Base-by-base conservation (phyloP, 2,113 vertebrate genomes). In the Centropristis striata region DNA sequence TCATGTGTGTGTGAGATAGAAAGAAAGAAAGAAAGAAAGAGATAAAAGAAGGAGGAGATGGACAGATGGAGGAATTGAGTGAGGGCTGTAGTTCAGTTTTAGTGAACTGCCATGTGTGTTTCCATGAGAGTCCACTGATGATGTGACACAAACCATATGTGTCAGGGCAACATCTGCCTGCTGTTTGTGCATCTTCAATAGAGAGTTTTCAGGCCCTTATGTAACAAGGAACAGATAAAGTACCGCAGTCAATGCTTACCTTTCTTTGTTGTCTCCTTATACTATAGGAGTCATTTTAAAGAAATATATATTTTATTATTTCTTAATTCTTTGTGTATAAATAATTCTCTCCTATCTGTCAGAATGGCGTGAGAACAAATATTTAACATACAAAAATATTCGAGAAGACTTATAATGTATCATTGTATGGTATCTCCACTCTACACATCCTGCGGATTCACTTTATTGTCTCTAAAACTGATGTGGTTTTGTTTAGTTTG, bases 81-180 rank as follows among this genome's bases (percentile, higher is more conserved):
- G 85, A 89, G 78, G 79, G 71, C 73, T 86, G 78, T 32, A 84
- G 84, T 88, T 89, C 66, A 65, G 55, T 66, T 86, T 84, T 71
- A 79, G 79, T 78, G 83, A 86, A 86, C 74, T 89, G 68, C 71
- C 83, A 80, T 78, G 85, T 83, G 90, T 69, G 80, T 78, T 89
- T 89, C 85, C 87, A 88, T 76, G 71, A 80, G 58, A 61, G 71
- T 61, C 46, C 63, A 67, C 66, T 82, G 83, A 81, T 64, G 81
- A 88, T 75, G 88, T 89, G 91, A 92, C 85, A 80, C 61, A 75
- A 92, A 89, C 87, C 92, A 92, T 80, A 86, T 93, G 91, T 80
- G 75, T 73, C 18, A 65, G 27, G 55, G 50, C 75, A 87, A 84
- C 88, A 90, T 88, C 84, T 86, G 90, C 75, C 65, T 58, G 54